These are phyloP conservation scores for Prionailurus viverrinus DNA, from an alignment of 2,113 vertebrate species.

Conservation along the genomic window DNA sequence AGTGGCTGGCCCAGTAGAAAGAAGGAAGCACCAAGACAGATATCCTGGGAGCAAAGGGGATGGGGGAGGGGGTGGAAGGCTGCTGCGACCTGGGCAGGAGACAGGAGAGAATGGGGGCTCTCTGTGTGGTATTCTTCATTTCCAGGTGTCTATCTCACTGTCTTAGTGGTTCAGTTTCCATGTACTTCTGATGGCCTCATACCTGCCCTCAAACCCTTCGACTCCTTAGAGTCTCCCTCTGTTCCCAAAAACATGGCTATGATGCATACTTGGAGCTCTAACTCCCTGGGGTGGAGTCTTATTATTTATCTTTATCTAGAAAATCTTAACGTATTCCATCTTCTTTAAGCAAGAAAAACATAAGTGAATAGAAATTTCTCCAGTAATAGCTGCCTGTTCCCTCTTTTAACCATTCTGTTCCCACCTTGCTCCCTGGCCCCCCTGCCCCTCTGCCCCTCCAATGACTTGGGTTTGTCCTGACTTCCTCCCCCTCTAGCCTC, in stretches of 20 bases:
- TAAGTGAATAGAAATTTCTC: not conserved
- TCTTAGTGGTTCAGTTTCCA: not conserved
- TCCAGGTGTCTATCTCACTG: not conserved
- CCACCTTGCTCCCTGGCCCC: rapidly evolving
- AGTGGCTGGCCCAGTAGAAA: not conserved
- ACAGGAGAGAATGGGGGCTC: not conserved
- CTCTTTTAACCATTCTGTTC: not conserved
- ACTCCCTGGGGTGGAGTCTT: not conserved
- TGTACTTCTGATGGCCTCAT: not conserved
- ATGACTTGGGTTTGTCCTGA: not conserved
- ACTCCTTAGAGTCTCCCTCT: not conserved
- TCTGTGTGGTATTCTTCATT: not conserved
- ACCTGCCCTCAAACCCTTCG: not conserved
- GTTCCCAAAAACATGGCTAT: not conserved
- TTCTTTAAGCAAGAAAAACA: not conserved
- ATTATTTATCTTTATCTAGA: not conserved
- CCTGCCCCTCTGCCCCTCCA: not conserved
- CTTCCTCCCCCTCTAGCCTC: not conserved
- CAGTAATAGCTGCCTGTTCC: not conserved
- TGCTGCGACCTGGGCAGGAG: not conserved
- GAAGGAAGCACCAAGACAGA: not conserved
- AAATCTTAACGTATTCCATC: not conserved
- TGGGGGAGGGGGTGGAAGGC: not conserved
- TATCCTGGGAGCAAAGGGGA: too few species aligned
- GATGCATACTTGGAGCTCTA: not conserved